Evolutionary conservation across 2,797 vertebrate species (phyloP), one percentile per base, ranked within the genome.

Genomic region (Chelidonichthys spinosus): DNA sequence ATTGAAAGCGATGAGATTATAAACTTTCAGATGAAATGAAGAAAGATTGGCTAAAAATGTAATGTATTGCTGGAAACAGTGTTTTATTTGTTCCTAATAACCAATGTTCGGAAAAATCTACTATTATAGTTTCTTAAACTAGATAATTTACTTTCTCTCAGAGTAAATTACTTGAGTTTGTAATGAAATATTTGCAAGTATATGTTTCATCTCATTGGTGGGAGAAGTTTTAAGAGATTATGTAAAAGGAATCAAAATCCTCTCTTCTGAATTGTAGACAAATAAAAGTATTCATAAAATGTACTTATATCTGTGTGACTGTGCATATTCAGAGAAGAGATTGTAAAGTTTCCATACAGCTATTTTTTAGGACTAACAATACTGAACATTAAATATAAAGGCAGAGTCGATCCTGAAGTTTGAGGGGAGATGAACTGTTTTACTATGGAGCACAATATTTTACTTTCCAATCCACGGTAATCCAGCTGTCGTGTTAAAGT

Each of bases 371-470:
- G 9, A 18, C 35, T 0, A 50, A 13, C 15, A 32, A 56, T 3
- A 46, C 17, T 37, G 42, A 33, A 52, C 7, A 35, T 43, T 59
- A 11, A 60, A 53, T 37, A 63, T 5, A 42, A 59, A 53, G 36
- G 14, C 52, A 43, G 5, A 7, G 80, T 55, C 60, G 71, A 70
- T 39, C 61, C 60, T 43, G 69, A 44, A 37, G 72, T 76, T 78
- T 75, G 32, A 77, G 63, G 63, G 84, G 83, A 76, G 67, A 35
- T 44, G 62, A 63, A 65, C 54, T 11, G 68, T 46, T 70, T 79
- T 44, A 79, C 73, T 64, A 77, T 66, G 36, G 62, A 78, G 67
- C 82, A 75, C 74, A 52, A 33, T 44, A 62, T 74, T 83, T 86
- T 58, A 32, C 7, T 68, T 63, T 64, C 55, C 47, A n/a, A 43